Evolutionary conservation across 2,888 invertebrate genomes (phyloP).

Genomic region (Agonopterix arenella): DNA sequence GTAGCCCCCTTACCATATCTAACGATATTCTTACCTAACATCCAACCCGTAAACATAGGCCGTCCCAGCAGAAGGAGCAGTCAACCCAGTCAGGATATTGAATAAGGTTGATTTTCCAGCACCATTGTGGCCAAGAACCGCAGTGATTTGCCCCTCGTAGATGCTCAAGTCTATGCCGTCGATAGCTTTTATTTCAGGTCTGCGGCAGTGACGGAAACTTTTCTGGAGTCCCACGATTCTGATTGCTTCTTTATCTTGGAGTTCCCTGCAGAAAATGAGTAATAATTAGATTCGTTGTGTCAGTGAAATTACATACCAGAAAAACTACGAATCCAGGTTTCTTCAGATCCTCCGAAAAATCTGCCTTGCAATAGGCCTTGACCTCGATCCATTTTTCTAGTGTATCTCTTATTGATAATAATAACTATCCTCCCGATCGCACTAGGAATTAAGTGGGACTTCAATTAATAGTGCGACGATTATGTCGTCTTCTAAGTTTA

Average conservation of each 20-base stretch:
- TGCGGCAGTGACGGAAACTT: constrained; percentile 82
- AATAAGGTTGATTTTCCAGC: constrained; percentile 92
- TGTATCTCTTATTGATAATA: too few relatives aligned
- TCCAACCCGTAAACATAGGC: constrained; percentile 86
- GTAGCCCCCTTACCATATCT: too few relatives aligned
- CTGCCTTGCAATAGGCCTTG: too few relatives aligned
- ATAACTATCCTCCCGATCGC: too few relatives aligned
- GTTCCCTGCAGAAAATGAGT: constrained; percentile 59
- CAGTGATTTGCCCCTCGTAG: constrained; percentile 91
- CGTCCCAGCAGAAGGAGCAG: constrained; percentile 83
- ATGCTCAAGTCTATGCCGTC: constrained; percentile 88
- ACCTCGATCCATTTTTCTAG: too few relatives aligned
- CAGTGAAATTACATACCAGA: not conserved
- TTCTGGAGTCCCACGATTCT: constrained; percentile 85
- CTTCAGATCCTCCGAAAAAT: too few relatives aligned
- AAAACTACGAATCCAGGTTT: not conserved
- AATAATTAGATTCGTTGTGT: not conserved
- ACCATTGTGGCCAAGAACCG: constrained; percentile 90
- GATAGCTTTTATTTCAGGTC: constrained; percentile 83
- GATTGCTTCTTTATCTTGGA: constrained; percentile 85
- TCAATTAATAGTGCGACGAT: too few relatives aligned
- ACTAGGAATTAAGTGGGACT: too few relatives aligned
- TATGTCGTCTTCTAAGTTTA: too few relatives aligned
- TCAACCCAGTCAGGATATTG: constrained; percentile 90
- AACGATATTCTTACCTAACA: constrained; percentile 70